Base-by-base conservation (phyloP, 2,113 vertebrate genomes). In the Passer montanus region DNA sequence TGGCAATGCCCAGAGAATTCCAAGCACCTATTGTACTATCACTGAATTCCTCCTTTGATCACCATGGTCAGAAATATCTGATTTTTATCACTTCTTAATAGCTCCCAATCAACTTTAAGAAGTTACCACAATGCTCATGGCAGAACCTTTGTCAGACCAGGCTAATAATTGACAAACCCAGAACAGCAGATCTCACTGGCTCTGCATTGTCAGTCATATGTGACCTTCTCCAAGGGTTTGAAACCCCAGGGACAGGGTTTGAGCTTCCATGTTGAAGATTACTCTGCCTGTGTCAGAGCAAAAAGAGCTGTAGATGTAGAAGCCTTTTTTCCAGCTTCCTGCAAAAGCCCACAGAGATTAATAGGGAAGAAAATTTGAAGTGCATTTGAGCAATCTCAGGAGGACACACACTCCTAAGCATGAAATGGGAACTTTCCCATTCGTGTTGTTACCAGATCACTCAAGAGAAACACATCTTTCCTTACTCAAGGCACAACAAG, bases 51-150 rank as follows among this genome's bases (percentile, higher is more conserved):
- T 92, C 86, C 95, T 97, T 96, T 96, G 96, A 97, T 96, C 95
- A 94, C 92, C 79, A 55, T 89, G 67, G 95, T 94, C 96, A 97
- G 91, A 95, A 96, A 95, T 96, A 97, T 94, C 94, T 97, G 97
- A 97, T 97, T 95, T 94, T 97, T 97, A 97, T 97, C 97, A 97
- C 95, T 94, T 89, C 70, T 56, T 94, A 96, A 96, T 92, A 95
- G 92, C 96, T 97, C 94, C 93, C 96, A 93, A 96, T 94, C 93
- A 94, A 60, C 87, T 94, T 87, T 58, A 76, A 97, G 95, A 95
- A 95, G 95, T 96, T 94, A 84, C 96, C 91, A 97, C 94, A 96
- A 95, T 96, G 94, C 85, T 95, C 64, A 76, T 89, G 94, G 93
- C 70, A 89, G 87, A 94, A 84, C 89, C 69, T 95, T 95, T 97